Evolutionary conservation across 2,797 vertebrate species (phyloP).

Genomic region (Lacerta bilineata): DNA sequence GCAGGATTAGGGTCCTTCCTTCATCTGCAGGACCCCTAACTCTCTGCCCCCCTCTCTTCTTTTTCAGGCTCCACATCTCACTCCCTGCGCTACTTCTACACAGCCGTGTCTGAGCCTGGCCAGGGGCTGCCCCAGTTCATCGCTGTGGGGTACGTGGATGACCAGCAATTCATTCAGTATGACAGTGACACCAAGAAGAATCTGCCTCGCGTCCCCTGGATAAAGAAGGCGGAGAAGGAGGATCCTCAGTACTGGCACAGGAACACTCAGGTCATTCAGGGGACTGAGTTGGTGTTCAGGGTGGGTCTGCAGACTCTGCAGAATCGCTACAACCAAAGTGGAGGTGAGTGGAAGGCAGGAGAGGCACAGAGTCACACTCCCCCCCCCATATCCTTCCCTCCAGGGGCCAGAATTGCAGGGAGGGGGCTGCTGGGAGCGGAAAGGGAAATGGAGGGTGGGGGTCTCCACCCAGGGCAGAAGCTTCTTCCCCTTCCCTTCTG

Average conservation of each 20-base stretch:
- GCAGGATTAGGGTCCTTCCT: no score
- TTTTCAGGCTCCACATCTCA: neutral
- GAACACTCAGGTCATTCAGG: accelerated
- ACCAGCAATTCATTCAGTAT: neutral
- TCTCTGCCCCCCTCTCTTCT: neutral
- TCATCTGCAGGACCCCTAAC: neutral
- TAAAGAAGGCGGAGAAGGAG: neutral
- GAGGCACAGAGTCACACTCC: neutral
- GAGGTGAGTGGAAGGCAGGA: conserved; percentile 55
- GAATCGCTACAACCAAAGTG: conserved; percentile 71
- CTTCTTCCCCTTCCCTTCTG: neutral
- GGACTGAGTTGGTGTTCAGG: accelerated
- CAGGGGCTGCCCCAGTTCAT: neutral
- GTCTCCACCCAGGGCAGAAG: neutral
- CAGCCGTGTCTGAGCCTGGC: neutral
- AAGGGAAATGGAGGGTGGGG: neutral
- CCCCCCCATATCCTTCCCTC: no score
- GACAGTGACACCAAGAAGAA: neutral
- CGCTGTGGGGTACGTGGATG: neutral
- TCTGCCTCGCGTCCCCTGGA: conserved; percentile 26
- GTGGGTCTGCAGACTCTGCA: neutral
- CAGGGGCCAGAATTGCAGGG: no score
- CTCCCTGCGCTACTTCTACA: conserved; percentile 4
- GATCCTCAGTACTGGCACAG: conserved; percentile 50
- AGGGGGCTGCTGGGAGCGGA: no score